These are phyloP conservation scores for Arctopsyche grandis DNA, from an alignment of 1,140 invertebrate species.

Conservation along the genomic window DNA sequence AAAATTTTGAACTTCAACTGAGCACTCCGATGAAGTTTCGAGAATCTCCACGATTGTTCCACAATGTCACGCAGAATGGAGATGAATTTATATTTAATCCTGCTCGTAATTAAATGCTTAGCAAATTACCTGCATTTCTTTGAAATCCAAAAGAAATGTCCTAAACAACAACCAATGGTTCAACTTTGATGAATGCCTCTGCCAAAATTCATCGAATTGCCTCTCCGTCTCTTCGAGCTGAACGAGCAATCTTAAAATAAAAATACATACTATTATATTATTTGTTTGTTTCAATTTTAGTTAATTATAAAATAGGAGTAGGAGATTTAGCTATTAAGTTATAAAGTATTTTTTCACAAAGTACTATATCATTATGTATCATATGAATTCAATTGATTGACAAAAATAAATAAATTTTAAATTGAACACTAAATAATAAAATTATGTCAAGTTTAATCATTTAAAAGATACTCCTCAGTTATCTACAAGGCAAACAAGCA, in stretches of 20 bases:
- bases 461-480: slow-evolving; percentile 35
- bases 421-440: too few relatives aligned
- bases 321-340: slow-evolving; percentile 20
- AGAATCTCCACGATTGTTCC: not conserved
- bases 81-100: slow-evolving; percentile 44
- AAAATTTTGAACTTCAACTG: slow-evolving; percentile 46
- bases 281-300: too few relatives aligned
- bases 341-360: too few relatives aligned
- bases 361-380: too few relatives aligned
- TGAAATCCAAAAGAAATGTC: slow-evolving; percentile 75
- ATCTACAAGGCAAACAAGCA: slow-evolving; percentile 37
- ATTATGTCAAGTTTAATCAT: not conserved
- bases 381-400: too few relatives aligned
- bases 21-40: slow-evolving; percentile 9
- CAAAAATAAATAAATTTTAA: too few relatives aligned
- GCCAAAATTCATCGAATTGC: slow-evolving; percentile 95
- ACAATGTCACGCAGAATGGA: not conserved
- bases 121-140: slow-evolving; percentile 64
- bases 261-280: not conserved
- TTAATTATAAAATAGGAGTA: not conserved
- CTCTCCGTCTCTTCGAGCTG: slow-evolving; percentile 95
- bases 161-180: slow-evolving; percentile 89
- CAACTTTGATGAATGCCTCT: slow-evolving; percentile 86
- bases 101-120: slow-evolving; percentile 11
- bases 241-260: slow-evolving; percentile 78